phyloP scores from a whole-genome alignment of 1,140 invertebrate genomes.

The Penaeus japonicus region DNA sequence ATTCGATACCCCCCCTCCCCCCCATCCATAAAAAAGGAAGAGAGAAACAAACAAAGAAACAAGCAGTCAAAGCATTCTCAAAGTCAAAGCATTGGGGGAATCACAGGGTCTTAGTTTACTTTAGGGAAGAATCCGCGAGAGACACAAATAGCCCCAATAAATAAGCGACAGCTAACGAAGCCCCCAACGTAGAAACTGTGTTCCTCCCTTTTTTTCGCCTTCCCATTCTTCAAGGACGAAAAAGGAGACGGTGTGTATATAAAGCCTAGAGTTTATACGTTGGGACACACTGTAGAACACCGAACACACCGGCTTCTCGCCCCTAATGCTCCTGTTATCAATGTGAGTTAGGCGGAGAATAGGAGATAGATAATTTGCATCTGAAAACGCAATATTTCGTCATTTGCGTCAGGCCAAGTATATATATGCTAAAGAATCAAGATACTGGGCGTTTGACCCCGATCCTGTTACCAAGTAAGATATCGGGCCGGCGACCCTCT shows the following conservation, averaged over 20 bases:
- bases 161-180: constrained; percentile 8
- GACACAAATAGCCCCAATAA: background rate
- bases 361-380: constrained; percentile 42
- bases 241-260: constrained; percentile 38
- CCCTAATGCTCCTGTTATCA: constrained; percentile 29
- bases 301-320: background rate
- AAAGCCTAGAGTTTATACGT: constrained; percentile 46
- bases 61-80: no score
- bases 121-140: background rate
- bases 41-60: no score
- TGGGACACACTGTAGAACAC: background rate
- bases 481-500: background rate
- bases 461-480: constrained; percentile 26
- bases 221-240: constrained; percentile 27
- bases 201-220: background rate
- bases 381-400: constrained; percentile 50
- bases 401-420: constrained; percentile 47
- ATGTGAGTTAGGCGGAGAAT: background rate
- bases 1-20: no score
- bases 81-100: no score
- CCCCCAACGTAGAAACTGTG: background rate
- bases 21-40: no score
- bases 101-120: no score
- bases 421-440: constrained; percentile 24
- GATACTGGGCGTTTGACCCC: constrained; percentile 43